Conservation (phyloP, 2,797 vertebrate genomes). For the Peromyscus nudipes region DNA sequence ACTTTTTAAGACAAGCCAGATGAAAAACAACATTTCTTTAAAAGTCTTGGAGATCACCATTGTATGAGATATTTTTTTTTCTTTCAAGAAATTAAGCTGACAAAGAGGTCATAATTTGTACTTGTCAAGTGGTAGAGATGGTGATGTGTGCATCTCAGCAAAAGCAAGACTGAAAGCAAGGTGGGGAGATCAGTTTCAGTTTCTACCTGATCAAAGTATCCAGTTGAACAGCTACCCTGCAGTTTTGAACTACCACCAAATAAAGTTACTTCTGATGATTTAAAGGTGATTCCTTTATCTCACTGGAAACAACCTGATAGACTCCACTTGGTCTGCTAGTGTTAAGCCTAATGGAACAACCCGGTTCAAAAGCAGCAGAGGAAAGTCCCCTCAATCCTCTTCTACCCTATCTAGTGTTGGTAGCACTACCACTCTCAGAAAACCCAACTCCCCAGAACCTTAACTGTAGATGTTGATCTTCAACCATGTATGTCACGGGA, state of each 20-base stretch:
- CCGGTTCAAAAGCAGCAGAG: background rate
- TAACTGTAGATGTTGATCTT: background rate
- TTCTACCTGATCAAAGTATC: background rate
- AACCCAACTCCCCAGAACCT: background rate
- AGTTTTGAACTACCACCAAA: background rate
- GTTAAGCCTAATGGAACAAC: constrained; percentile 4
- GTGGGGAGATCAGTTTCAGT: background rate
- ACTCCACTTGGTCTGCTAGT: background rate
- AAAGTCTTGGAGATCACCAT: background rate
- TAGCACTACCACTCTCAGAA: background rate
- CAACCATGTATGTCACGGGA: background rate
- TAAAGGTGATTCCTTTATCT: background rate
- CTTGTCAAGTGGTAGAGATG: background rate
- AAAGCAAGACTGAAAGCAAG: constrained; percentile 30
- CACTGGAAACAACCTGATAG: background rate
- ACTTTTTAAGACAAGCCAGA: background rate
- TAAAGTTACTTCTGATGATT: constrained; percentile 6
- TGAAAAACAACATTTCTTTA: constrained; percentile 27
- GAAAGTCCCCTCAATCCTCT: background rate
- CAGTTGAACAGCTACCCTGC: background rate
- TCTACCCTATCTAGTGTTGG: background rate
- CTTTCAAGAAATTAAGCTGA: constrained; percentile 56
- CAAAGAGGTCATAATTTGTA: background rate
- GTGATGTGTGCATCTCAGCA: background rate
- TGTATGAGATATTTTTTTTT: constrained; percentile 8